phyloP scores from a whole-genome alignment of 1,140 invertebrate species.

The Zaprionus camerounensis region DNA sequence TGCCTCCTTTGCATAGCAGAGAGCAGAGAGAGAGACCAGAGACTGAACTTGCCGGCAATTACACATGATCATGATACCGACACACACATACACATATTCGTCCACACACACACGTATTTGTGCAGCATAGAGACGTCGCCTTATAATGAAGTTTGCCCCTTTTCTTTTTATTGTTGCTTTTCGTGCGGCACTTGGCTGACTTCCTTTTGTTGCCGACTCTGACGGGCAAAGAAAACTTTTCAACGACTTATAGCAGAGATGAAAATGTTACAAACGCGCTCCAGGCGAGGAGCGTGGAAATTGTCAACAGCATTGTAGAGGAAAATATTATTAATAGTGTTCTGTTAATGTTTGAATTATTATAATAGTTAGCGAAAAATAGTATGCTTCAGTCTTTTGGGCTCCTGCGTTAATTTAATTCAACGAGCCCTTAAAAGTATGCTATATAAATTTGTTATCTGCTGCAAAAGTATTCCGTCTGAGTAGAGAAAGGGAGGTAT shows the following conservation, averaged over 20 bases:
- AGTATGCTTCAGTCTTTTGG: neutral
- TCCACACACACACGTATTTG: neutral
- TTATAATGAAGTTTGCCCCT: slow-evolving; percentile 46
- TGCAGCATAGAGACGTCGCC: slow-evolving; percentile 29
- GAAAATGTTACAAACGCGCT: neutral
- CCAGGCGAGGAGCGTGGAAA: neutral
- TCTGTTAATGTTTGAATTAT: neutral
- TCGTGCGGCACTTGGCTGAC: neutral
- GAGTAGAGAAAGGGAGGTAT: too few relatives aligned
- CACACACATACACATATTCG: neutral
- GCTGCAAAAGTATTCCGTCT: too few relatives aligned
- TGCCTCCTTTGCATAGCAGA: slow-evolving; percentile 13
- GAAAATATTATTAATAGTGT: slow-evolving; percentile 14
- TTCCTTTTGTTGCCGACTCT: slow-evolving; percentile 8
- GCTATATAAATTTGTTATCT: neutral
- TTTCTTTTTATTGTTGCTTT: neutral
- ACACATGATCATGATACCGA: slow-evolving; percentile 34
- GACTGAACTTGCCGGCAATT: slow-evolving; percentile 51
- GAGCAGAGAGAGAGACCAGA: neutral
- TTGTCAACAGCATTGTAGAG: neutral
- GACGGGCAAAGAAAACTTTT: slow-evolving; percentile 2
- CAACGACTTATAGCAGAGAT: neutral
- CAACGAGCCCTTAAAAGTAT: neutral
- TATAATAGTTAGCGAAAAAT: neutral
- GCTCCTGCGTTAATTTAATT: neutral